A percentile compares a stretch with the other conserved stretches of the same genome.
Evolutionary conservation across 2,797 vertebrate genomes (phyloP).

Genomic region (Alectoris magna): DNA sequence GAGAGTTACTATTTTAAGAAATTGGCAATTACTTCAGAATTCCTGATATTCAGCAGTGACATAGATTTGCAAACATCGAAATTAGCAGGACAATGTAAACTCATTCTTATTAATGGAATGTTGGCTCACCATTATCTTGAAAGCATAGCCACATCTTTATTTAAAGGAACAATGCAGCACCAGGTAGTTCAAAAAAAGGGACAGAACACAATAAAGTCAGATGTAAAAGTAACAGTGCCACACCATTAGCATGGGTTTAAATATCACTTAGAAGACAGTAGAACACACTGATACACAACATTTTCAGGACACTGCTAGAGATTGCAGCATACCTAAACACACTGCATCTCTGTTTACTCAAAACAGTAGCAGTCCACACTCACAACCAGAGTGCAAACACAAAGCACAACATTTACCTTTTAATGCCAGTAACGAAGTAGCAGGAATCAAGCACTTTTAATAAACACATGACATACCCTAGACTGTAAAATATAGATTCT

Average conservation of each 20-base stretch:
- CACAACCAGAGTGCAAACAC: neutral
- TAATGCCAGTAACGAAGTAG: neutral
- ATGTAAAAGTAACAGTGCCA: neutral
- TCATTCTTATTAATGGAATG: neutral
- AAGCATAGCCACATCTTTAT: neutral
- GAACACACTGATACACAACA: neutral
- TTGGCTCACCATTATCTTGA: neutral
- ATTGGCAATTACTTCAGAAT: fast-evolving
- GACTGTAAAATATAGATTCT: neutral
- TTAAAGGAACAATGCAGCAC: neutral
- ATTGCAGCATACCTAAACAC: neutral
- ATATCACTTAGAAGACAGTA: neutral
- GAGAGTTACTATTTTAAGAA: neutral
- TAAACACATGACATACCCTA: neutral
- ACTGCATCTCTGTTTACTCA: neutral
- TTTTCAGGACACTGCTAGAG: neutral
- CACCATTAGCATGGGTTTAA: neutral
- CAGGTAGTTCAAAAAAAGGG: neutral
- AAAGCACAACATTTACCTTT: neutral
- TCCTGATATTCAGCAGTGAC: neutral
- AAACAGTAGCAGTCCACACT: neutral
- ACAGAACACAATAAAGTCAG: neutral
- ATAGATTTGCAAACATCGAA: neutral
- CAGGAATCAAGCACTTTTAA: neutral
- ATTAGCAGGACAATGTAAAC: neutral